Evolutionary conservation across 2,888 invertebrate genomes (phyloP).

Genomic region (Hydropsyche betteni): DNA sequence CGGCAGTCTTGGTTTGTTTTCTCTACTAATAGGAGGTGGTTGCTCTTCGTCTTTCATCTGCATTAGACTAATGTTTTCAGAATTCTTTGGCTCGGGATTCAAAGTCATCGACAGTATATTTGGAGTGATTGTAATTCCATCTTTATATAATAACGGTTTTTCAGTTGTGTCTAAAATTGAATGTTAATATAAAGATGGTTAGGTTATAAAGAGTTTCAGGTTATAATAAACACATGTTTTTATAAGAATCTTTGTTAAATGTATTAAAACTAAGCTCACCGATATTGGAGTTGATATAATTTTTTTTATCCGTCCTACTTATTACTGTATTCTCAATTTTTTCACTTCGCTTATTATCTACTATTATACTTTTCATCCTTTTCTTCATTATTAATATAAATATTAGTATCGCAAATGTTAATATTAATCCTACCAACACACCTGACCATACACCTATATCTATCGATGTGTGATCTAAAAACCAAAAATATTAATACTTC

Average conservation of each 20-base stretch:
- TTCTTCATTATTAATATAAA: constrained; percentile 44
- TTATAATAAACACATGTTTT: neutral
- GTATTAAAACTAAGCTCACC: neutral
- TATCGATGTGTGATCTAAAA: constrained; percentile 42
- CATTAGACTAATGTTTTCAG: constrained; percentile 47
- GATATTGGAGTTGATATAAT: constrained; percentile 14
- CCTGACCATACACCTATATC: constrained; percentile 50
- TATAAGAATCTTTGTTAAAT: neutral
- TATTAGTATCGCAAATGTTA: constrained; percentile 43
- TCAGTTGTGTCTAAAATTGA: constrained; percentile 48
- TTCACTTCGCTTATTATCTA: constrained; percentile 39
- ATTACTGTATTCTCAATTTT: constrained; percentile 34
- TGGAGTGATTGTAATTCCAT: constrained; percentile 40
- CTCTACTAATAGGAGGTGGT: constrained; percentile 45
- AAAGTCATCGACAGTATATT: constrained; percentile 43
- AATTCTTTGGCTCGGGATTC: constrained; percentile 51
- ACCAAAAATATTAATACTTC: neutral
- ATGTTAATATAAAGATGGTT: neutral
- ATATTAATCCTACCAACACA: constrained; percentile 44
- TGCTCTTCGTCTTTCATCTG: constrained; percentile 43
- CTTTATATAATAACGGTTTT: constrained; percentile 47
- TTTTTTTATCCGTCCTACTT: constrained; percentile 39
- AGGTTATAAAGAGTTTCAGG: too few species aligned
- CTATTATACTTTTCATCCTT: constrained; percentile 44
- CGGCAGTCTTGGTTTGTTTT: constrained; percentile 45